Base-by-base conservation (phyloP, 2,113 vertebrate species). In the Rhizomys pruinosus region DNA sequence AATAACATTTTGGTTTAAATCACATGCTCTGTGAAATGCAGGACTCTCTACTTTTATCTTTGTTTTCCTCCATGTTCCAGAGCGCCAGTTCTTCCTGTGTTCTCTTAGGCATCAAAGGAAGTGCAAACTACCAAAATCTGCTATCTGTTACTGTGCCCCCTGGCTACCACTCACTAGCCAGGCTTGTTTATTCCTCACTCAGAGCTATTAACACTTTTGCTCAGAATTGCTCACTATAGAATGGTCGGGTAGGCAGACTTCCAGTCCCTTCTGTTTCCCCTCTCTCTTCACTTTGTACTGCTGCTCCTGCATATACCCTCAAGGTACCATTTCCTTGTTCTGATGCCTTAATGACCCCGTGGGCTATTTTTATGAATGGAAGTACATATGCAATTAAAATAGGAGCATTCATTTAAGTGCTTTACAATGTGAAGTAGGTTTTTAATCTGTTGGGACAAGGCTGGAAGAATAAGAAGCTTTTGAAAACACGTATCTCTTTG, bases 291-390 rank as follows among this genome's bases (percentile, higher is more conserved):
- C 22, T 69, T 77, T 72, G 61, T 34, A 86, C 73, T 57, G 64
- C 87, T 95, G 94, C 96, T 89, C 57, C 78, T 86, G 15, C 79
- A n/a, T 9, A 79, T 23, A 12, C 92, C 95, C 93, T 91, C 95
- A 84, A 78, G 88, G 79, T 96, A 87, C 82, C 94, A 63, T 94
- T 96, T 97, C 34, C 76, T 73, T 88, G 77, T 71, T 37, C 55
- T 86, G 52, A 59, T n/a, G 37, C 89, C 73, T 27, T 20, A 23
- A 13, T 64, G 66, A 81, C 91, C 55, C 78, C 77, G 89, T 93
- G 81, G 95, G 80, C 66, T 97, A 32, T 90, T 95, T 90, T 92
- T 85, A 87, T 92, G 2, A 96, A 96, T 97, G 94, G 87, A 97
- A 96, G 93, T 94, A 88, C 69, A 87, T 20, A 16, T 74, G 64